Evolutionary conservation across 2,797 vertebrate genomes (phyloP).

Genomic region (Craterocephalus amniculus): DNA sequence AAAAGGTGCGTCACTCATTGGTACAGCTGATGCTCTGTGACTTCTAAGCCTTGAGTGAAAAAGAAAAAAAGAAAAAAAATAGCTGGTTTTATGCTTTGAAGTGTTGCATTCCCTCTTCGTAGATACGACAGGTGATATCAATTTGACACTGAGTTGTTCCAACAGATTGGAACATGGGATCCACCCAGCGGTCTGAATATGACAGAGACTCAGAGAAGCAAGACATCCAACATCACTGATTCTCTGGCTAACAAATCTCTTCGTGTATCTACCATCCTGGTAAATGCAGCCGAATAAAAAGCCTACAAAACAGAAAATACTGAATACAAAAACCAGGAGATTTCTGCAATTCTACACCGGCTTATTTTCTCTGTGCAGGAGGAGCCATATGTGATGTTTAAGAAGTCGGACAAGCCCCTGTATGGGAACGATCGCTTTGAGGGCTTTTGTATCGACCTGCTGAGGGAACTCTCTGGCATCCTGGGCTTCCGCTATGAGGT

Average conservation of each 20-base stretch:
- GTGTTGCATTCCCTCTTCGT: conserved; percentile 18
- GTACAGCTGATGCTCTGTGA: conserved; percentile 1
- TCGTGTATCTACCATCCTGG: conserved; percentile 95
- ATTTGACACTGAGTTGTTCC: conserved; percentile 61
- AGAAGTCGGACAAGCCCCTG: conserved; percentile 85
- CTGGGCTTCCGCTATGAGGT: conserved; percentile 84
- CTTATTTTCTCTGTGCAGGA: conserved; percentile 64
- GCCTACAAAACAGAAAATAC: conserved; percentile 11
- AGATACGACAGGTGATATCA: conserved; percentile 29
- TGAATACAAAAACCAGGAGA: conserved; percentile 6
- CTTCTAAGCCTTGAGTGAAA: conserved; percentile 1
- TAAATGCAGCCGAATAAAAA: conserved; percentile 75
- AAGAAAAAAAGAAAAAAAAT: neutral
- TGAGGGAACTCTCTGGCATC: conserved; percentile 81
- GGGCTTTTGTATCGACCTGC: conserved; percentile 83
- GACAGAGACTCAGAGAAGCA: conserved; percentile 95
- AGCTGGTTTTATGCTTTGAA: conserved; percentile 15
- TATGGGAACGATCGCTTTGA: conserved; percentile 85
- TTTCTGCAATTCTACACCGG: conserved; percentile 4
- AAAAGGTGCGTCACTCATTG: conserved; percentile 86
- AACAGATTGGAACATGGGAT: conserved; percentile 97
- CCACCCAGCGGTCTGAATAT: conserved; percentile 94
- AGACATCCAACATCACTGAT: conserved; percentile 94
- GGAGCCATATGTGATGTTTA: conserved; percentile 86
- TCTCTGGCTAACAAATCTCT: conserved; percentile 95